A percentile compares a stretch with the other conserved stretches of the same genome.
phyloP scores from a whole-genome alignment of 2,797 vertebrate genomes.

The Syngnathus rostellatus region DNA sequence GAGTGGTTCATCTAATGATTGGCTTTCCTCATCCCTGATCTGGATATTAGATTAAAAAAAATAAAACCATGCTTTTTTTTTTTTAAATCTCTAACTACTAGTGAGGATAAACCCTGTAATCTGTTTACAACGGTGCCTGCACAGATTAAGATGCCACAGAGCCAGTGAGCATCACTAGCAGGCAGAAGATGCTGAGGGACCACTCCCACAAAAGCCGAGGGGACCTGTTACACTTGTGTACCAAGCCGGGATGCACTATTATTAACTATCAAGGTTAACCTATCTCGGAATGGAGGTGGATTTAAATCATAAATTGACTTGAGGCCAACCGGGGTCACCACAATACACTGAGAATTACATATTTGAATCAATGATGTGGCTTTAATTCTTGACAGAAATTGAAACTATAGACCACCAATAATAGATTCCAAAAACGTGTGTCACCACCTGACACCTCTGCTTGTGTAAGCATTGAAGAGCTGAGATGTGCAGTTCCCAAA shows the following conservation, averaged over 20 bases:
- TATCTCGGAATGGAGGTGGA: constrained; percentile 6
- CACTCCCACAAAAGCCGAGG: constrained; percentile 21
- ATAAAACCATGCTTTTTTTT: constrained; percentile 23
- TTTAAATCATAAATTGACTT: constrained; percentile 8
- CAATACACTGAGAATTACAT: constrained; percentile 12
- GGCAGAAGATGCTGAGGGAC: constrained; percentile 10
- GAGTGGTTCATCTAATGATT: background rate
- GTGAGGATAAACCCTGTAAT: constrained; percentile 48
- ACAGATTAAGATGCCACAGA: constrained; percentile 40
- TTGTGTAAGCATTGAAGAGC: constrained; percentile 55
- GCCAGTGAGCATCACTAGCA: constrained; percentile 20
- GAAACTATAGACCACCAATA: constrained; percentile 24
- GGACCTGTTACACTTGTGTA: constrained; percentile 21
- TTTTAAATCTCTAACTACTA: constrained; percentile 40
- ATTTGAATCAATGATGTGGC: background rate
- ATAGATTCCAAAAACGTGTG: constrained; percentile 55
- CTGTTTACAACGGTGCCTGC: constrained; percentile 49
- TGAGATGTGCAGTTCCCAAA: constrained; percentile 6
- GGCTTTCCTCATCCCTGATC: background rate
- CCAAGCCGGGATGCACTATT: constrained; percentile 6
- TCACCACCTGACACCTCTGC: constrained; percentile 50
- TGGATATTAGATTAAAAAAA: background rate
- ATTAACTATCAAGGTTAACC: constrained; percentile 7
- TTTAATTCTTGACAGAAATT: background rate
- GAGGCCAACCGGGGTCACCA: constrained; percentile 14